These are phyloP conservation scores for Zonitis immaculata DNA, from an alignment of 2,888 invertebrate species.

Conservation along the genomic window DNA sequence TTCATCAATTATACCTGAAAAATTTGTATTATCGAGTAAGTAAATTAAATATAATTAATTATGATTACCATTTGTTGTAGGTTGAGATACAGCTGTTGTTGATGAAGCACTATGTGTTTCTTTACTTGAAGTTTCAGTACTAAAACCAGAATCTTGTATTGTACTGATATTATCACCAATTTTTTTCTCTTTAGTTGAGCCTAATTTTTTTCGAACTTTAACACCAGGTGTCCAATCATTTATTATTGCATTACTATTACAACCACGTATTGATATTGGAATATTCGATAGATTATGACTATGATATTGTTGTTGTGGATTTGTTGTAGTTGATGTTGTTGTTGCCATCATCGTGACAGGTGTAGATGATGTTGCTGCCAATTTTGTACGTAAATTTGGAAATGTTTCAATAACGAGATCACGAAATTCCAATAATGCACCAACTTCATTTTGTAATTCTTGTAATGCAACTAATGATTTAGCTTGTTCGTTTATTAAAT, in stretches of 20 bases:
- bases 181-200: constrained; percentile 39
- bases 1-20: constrained; percentile 48
- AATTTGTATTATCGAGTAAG: background rate
- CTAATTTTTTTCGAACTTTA: constrained; percentile 57
- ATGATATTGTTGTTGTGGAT: background rate
- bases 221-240: constrained; percentile 79
- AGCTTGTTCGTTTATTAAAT: constrained; percentile 82
- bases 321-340: constrained; percentile 45
- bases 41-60: too few relatives aligned
- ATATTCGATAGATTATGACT: too few relatives aligned
- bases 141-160: constrained; percentile 83
- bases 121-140: constrained; percentile 82
- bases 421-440: constrained; percentile 84
- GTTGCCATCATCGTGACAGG: constrained; percentile 43
- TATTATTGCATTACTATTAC: background rate
- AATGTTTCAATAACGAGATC: constrained; percentile 93
- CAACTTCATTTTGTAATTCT: constrained; percentile 92
- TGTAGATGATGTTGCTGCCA: constrained; percentile 58
- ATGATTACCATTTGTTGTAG: background rate
- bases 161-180: constrained; percentile 57
- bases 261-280: background rate
- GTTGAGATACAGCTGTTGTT: constrained; percentile 45
- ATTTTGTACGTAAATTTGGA: constrained; percentile 84
- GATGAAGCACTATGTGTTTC: constrained; percentile 72
- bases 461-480: constrained; percentile 81